phyloP scores from a whole-genome alignment of 2,888 invertebrate species.

The Nemurella pictetii region DNA sequence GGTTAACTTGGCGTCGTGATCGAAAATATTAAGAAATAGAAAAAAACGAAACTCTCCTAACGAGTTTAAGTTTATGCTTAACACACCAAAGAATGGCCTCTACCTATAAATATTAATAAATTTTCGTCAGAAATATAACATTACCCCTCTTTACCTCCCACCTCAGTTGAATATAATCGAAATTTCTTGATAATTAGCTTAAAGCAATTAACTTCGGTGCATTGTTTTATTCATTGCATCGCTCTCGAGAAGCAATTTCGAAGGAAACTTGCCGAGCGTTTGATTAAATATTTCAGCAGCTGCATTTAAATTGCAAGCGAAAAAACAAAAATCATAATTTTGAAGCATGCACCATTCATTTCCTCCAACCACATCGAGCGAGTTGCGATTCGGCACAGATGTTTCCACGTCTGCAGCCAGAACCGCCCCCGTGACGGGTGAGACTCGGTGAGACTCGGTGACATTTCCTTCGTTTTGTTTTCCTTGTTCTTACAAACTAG shows the following conservation, averaged over 20 bases:
- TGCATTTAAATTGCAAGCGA: not conserved
- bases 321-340: not conserved
- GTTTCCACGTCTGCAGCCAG: not conserved
- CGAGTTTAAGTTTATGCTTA: not conserved
- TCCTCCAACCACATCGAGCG: not conserved
- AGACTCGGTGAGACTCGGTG: not conserved
- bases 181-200: not conserved
- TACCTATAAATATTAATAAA: not conserved
- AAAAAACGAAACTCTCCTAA: not conserved
- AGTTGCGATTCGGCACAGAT: not conserved
- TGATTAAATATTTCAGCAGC: not conserved
- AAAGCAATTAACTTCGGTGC: not conserved
- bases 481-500: slow-evolving; percentile 23
- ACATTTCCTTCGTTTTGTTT: slow-evolving; percentile 14
- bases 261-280: not conserved
- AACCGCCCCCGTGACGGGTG: not conserved
- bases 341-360: not conserved
- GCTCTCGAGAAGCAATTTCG: not conserved
- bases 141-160: not conserved
- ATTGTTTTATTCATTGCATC: not conserved
- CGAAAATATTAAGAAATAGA: not conserved
- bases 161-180: not conserved
- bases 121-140: no score
- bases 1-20: not conserved
- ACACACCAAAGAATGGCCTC: not conserved